phyloP scores from a whole-genome alignment of 2,113 vertebrate genomes.

The Ornithorhynchus anatinus region DNA sequence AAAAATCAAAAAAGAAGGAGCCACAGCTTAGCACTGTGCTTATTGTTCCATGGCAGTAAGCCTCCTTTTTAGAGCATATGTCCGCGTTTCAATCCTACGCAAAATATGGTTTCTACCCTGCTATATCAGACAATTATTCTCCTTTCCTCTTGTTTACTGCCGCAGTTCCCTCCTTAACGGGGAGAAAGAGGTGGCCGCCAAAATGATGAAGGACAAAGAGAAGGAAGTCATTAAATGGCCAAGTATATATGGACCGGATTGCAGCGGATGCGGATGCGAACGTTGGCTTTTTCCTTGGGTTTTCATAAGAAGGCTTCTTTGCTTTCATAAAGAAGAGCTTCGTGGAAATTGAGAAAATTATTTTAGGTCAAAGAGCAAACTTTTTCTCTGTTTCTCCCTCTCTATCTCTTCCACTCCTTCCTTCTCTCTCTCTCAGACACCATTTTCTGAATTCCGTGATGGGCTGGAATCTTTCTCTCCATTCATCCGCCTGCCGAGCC shows the following conservation, averaged over 20 bases:
- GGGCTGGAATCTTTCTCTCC: too few relatives aligned
- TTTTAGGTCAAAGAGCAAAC: not conserved
- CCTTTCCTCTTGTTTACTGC: not conserved
- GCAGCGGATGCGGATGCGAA: too few relatives aligned
- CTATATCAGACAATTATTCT: not conserved
- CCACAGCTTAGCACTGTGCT: not conserved
- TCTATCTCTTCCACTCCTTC: not conserved
- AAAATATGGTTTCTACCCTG: not conserved
- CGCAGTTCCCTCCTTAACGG: not conserved
- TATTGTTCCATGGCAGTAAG: not conserved
- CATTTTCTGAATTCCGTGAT: too few relatives aligned
- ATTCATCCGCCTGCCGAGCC: too few relatives aligned
- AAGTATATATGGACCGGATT: too few relatives aligned
- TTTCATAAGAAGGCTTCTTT: not conserved
- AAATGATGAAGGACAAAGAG: not conserved
- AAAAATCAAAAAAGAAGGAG: too few relatives aligned
- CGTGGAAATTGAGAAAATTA: too few relatives aligned
- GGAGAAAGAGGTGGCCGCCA: not conserved
- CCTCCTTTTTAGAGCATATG: not conserved
- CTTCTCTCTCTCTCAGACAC: not conserved
- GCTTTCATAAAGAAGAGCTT: too few relatives aligned
- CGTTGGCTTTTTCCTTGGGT: not conserved
- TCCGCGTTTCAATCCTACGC: not conserved
- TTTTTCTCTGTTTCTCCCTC: too few relatives aligned
- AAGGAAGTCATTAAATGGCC: not conserved